These are phyloP conservation scores for Sebastes nivosus DNA, from an alignment of 2,797 vertebrate genomes.

Conservation along the genomic window DNA sequence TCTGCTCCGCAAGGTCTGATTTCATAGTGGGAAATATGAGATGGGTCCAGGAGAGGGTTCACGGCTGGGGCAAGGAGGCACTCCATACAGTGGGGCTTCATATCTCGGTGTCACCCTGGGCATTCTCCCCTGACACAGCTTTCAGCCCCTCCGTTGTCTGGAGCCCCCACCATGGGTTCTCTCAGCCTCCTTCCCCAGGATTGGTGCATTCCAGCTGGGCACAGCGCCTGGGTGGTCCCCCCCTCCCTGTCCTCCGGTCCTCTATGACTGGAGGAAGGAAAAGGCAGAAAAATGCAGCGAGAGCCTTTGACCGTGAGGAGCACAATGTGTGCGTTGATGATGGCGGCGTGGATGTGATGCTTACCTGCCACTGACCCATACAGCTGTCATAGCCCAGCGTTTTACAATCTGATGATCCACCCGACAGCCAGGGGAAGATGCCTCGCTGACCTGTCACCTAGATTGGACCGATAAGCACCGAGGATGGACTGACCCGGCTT, in stretches of 20 bases:
- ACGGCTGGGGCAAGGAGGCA: conserved; percentile 79
- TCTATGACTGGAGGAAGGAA: conserved; percentile 64
- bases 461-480: conserved; percentile 65
- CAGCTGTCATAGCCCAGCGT: conserved; percentile 67
- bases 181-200: conserved; percentile 57
- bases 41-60: conserved; percentile 77
- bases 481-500: conserved; percentile 66
- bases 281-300: conserved; percentile 71
- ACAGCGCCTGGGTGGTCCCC: conserved; percentile 80
- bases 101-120: conserved; percentile 79
- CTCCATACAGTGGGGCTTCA: conserved; percentile 76
- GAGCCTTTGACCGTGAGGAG: conserved; percentile 65
- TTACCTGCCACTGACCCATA: conserved; percentile 77
- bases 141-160: conserved; percentile 70
- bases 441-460: conserved; percentile 61
- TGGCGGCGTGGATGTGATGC: conserved; percentile 69
- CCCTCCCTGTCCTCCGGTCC: conserved; percentile 25
- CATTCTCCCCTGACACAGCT: conserved; percentile 80
- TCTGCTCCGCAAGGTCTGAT: conserved; percentile 81
- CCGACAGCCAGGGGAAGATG: conserved; percentile 58
- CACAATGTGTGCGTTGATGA: conserved; percentile 81
- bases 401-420: conserved; percentile 63
- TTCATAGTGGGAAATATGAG: conserved; percentile 84
- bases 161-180: conserved; percentile 48
- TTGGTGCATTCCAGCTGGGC: conserved; percentile 79